A percentile compares a stretch with the other conserved stretches of the same genome.
Conservation (phyloP, 1,140 invertebrate species). For the Drosophila eugracilis region DNA sequence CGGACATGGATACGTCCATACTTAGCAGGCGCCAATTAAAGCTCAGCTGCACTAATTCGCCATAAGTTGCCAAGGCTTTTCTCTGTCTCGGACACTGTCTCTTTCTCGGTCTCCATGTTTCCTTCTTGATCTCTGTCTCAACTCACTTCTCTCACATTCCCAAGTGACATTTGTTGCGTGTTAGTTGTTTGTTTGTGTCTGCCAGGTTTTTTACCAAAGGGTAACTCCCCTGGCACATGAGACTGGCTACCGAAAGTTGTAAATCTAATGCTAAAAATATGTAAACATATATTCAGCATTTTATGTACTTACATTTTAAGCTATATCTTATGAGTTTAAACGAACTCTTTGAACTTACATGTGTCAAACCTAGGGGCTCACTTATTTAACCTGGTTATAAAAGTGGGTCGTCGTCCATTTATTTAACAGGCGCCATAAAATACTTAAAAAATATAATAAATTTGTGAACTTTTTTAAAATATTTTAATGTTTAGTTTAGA, state of each 20-base stretch:
- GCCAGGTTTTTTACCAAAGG: constrained; percentile 9
- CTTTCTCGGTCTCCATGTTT: constrained; percentile 6
- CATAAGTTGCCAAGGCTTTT: constrained; percentile 67
- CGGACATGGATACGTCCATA: constrained; percentile 38
- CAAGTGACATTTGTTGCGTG: constrained; percentile 69
- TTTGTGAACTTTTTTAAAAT: too few species aligned
- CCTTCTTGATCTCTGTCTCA: constrained; percentile 8
- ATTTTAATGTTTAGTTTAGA: neutral
- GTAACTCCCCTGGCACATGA: constrained; percentile 20
- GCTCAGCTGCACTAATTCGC: constrained; percentile 73
- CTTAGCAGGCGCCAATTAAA: constrained; percentile 63
- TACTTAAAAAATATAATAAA: neutral
- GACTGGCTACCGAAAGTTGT: constrained; percentile 11
- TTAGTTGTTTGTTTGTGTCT: constrained; percentile 37
- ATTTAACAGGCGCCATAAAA: neutral
- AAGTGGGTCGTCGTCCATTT: neutral
- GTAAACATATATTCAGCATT: neutral
- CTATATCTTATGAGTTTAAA: neutral
- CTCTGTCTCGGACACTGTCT: constrained; percentile 31
- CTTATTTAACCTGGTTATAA: neutral
- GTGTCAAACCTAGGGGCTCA: neutral
- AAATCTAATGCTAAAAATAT: constrained; percentile 6
- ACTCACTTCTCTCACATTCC: constrained; percentile 48
- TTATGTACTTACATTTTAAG: neutral
- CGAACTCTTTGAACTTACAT: neutral